Percentiles rank a stretch among this genome's conserved stretches.
phyloP scores from a whole-genome alignment of 2,888 invertebrate species.

The Tenthredo mesomela region DNA sequence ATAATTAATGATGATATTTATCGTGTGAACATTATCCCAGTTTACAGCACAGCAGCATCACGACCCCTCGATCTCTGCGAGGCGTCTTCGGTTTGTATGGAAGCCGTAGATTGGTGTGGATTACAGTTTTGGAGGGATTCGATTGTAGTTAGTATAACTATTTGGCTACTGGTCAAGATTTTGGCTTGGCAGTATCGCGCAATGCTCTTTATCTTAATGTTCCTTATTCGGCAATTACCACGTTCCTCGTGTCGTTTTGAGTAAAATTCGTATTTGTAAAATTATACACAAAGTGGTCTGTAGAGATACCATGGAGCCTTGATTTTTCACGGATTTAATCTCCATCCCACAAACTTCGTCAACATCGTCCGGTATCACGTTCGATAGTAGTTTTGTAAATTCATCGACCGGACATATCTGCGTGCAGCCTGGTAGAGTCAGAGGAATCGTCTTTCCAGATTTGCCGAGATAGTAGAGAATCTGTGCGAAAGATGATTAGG shows the following conservation, averaged over 20 bases:
- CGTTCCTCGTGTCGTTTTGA: no score
- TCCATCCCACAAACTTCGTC: slow-evolving; percentile 52
- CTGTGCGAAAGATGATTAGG: background rate
- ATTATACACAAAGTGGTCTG: background rate
- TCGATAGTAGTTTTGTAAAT: slow-evolving; percentile 60
- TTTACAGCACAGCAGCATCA: slow-evolving; percentile 54
- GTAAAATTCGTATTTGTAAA: background rate
- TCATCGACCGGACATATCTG: slow-evolving; percentile 64
- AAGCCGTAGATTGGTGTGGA: slow-evolving; percentile 6
- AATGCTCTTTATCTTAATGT: no score
- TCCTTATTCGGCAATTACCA: no score
- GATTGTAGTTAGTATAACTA: no score
- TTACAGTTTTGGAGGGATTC: no score
- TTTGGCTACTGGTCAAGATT: no score
- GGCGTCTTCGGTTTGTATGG: slow-evolving; percentile 55
- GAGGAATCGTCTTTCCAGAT: slow-evolving; percentile 12
- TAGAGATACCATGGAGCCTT: background rate
- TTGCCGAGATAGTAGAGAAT: slow-evolving; percentile 29
- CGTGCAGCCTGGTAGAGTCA: slow-evolving; percentile 65
- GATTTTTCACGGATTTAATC: background rate
- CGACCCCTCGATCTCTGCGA: slow-evolving; percentile 59
- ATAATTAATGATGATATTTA: background rate
- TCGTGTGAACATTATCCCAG: slow-evolving; percentile 52
- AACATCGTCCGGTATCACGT: slow-evolving; percentile 56
- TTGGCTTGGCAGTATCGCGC: no score